phyloP scores from a whole-genome alignment of 2,888 invertebrate genomes.

The Drosophila rellima region DNA sequence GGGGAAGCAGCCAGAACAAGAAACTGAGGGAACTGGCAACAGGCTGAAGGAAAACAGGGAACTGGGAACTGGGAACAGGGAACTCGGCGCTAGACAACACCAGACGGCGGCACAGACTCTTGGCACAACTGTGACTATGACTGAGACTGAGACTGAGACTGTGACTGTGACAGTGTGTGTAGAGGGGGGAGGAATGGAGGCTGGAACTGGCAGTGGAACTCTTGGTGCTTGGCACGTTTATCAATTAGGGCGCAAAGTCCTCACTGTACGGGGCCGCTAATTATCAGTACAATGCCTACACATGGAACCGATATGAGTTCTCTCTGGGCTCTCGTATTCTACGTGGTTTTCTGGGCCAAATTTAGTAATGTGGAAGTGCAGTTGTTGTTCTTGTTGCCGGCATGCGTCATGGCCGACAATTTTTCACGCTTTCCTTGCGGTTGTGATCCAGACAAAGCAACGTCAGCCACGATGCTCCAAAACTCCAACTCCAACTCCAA shows the following conservation, averaged over 20 bases:
- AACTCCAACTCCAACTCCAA: slow-evolving; percentile 23
- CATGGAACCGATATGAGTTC: slow-evolving; percentile 49
- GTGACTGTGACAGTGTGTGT: background rate
- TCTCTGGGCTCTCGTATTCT: slow-evolving; percentile 7
- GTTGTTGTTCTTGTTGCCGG: slow-evolving; percentile 33
- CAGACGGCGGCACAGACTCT: slow-evolving; percentile 47
- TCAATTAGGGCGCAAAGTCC: slow-evolving; percentile 75
- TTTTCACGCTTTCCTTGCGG: slow-evolving; percentile 79
- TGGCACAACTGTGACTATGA: slow-evolving; percentile 32
- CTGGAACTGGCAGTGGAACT: slow-evolving; percentile 19
- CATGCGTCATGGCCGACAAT: slow-evolving; percentile 78
- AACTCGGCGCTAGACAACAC: slow-evolving; percentile 41
- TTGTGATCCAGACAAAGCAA: slow-evolving; percentile 56
- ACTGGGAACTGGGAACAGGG: slow-evolving; percentile 22
- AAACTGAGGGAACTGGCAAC: slow-evolving; percentile 5
- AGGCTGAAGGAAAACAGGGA: background rate
- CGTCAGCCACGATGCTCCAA: slow-evolving; percentile 30
- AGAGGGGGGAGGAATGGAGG: background rate
- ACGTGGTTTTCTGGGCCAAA: slow-evolving; percentile 66
- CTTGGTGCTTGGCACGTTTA: slow-evolving; percentile 61
- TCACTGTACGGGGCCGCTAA: slow-evolving; percentile 60
- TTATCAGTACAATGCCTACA: slow-evolving; percentile 79
- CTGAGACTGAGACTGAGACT: slow-evolving; percentile 11
- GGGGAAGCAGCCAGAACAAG: slow-evolving; percentile 33
- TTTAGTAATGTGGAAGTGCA: slow-evolving; percentile 71